Evolutionary conservation across 2,113 vertebrate species (phyloP).

Genomic region (Sterna hirundo): DNA sequence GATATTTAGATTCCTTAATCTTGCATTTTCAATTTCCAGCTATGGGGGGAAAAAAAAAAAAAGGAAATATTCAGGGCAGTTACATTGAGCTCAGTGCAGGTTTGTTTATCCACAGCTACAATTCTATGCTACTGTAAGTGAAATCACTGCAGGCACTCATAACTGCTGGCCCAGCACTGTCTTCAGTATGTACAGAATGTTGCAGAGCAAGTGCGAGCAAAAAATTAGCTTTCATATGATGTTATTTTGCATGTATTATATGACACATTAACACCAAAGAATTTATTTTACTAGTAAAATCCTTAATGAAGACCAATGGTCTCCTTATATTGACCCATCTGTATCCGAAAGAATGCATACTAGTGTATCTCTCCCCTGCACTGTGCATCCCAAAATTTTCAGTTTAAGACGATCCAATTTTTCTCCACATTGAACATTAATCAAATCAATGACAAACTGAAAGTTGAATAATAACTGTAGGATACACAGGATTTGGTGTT

Average conservation of each 20-base stretch:
- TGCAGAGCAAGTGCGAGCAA: neutral
- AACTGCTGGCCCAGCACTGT: neutral
- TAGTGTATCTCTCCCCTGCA: neutral
- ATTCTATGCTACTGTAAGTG: neutral
- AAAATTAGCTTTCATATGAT: neutral
- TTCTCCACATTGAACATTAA: neutral
- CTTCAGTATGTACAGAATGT: neutral
- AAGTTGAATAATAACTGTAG: neutral
- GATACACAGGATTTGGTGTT: neutral
- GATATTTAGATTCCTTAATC: conserved; percentile 81
- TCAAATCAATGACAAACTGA: neutral
- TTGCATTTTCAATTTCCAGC: conserved; percentile 87
- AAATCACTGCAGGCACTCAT: neutral
- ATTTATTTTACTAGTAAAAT: neutral
- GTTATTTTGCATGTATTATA: neutral
- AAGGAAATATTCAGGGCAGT: neutral
- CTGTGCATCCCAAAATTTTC: neutral
- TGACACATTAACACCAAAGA: neutral
- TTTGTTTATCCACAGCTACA: neutral
- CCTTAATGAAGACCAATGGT: neutral
- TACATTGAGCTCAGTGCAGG: neutral
- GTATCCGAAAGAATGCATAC: neutral
- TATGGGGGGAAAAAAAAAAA: neutral
- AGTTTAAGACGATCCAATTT: neutral
- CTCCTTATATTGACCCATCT: neutral